Evolutionary conservation across 2,888 invertebrate genomes (phyloP).

Genomic region (Cataglyphis altisquamis): DNA sequence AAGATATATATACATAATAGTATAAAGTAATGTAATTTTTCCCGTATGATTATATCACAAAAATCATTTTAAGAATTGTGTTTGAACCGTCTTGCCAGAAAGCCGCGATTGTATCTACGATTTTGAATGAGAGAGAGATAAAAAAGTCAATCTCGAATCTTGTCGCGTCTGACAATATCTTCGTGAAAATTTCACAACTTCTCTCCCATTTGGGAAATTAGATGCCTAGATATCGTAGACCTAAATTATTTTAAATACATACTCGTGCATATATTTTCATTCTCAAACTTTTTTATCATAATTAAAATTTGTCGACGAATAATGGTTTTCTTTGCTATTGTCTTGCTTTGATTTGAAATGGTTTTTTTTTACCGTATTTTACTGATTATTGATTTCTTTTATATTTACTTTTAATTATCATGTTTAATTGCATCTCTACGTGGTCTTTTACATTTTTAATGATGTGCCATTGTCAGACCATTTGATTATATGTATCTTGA

Average conservation of each 20-base stretch:
- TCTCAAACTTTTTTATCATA: background rate
- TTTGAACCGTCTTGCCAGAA: constrained; percentile 19
- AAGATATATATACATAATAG: background rate
- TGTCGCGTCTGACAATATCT: background rate
- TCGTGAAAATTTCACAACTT: background rate
- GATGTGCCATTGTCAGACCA: background rate
- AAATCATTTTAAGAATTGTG: constrained; percentile 58
- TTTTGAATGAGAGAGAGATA: background rate
- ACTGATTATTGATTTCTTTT: constrained; percentile 16
- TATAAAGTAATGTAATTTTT: constrained; percentile 29
- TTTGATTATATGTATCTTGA: constrained; percentile 13
- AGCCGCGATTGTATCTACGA: background rate
- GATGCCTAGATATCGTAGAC: background rate
- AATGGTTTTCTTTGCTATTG: background rate
- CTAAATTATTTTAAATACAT: background rate
- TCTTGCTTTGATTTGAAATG: background rate
- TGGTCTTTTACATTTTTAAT: constrained; percentile 4
- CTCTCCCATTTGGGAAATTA: background rate
- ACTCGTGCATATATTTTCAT: background rate
- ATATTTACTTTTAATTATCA: background rate
- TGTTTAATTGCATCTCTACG: background rate
- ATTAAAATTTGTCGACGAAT: background rate
- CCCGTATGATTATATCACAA: constrained; percentile 62
- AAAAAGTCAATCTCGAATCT: background rate
- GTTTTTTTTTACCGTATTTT: background rate